phyloP scores from a whole-genome alignment of 2,797 vertebrate species.

The Characodon lateralis region DNA sequence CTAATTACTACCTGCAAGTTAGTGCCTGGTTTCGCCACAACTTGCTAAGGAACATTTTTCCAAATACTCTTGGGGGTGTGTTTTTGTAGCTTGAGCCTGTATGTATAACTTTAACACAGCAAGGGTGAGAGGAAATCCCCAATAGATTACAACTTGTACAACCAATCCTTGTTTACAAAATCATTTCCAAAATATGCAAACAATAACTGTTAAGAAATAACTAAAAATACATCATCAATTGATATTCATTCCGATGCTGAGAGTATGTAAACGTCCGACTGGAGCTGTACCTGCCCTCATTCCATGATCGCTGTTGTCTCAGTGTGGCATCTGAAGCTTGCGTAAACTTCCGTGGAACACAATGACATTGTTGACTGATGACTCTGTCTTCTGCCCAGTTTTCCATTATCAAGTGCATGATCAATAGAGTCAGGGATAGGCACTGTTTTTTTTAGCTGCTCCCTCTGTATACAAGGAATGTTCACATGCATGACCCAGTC shows the following conservation, averaged over 20 bases:
- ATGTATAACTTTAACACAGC: not conserved
- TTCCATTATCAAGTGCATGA: conserved; percentile 6
- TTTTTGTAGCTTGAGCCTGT: not conserved
- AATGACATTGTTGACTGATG: conserved; percentile 6
- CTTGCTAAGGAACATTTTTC: not conserved
- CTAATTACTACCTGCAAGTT: not conserved
- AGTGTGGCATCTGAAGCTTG: not conserved
- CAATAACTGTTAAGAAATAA: not conserved
- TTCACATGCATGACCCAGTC: conserved; percentile 17
- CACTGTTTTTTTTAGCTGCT: conserved; percentile 21
- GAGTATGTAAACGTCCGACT: not conserved
- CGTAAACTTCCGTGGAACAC: conserved; percentile 4
- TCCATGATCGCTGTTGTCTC: not conserved
- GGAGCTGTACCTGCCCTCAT: not conserved
- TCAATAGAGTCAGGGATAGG: conserved; percentile 1
- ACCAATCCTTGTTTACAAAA: not conserved
- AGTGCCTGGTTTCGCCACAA: not conserved
- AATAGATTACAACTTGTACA: not conserved
- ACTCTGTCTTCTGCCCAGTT: not conserved
- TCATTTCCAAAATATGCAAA: not conserved
- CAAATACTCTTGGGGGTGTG: not conserved
- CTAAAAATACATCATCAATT: not conserved
- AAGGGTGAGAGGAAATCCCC: not conserved
- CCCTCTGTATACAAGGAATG: conserved; percentile 36
- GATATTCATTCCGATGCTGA: not conserved